Evolutionary conservation across 2,888 invertebrate genomes (phyloP), one percentile per base, ranked within the genome.

Genomic region (Smittia aterrima): DNA sequence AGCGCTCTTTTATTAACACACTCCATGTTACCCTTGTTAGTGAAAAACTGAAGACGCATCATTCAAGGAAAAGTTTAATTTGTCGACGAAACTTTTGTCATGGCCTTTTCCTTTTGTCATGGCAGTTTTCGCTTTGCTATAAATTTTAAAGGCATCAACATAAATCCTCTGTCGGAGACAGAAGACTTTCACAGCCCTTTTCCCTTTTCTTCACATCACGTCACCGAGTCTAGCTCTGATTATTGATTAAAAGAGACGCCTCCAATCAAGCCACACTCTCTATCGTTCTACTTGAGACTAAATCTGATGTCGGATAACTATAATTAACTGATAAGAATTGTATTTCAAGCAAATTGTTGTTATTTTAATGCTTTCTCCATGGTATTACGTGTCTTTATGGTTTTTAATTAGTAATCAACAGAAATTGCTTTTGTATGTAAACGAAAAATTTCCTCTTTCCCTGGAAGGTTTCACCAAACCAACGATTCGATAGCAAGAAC

Each of bases 361-460:
- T 20, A 68, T 41, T 22, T 68, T 68, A 20, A 18, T 58, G 58
- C 58, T 20, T 58, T 18, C n/a, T 58, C 58, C 64, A 22, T 66
- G 32, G 18, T 25, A 53, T 54, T 71, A 20, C 62, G 62, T 72
- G 72, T 72, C 72, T 72, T 72, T 72, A 72, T 72, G 72, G 38
- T 16, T 70, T 72, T 71, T 72, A 58, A 72, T 72, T 72, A 72
- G 72, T 27, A 72, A 72, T 72, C 72, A 72, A 40, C 40, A 40
- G 38, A 58, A 72, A 72, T 62, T 62, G 62, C 58, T 38, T 72
- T 72, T 72, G 20, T 62, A 40, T 72, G 38, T 72, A 18, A 58
- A 71, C 27, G 20, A 32, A 68, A 68, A 47, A 38, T 22, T 62
- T 32, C 20, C 62, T n/a, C 13, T 62, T 6, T 62, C 20, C 11